Evolutionary conservation across 2,113 vertebrate species (phyloP).

Genomic region (Pangasianodon gigas): DNA sequence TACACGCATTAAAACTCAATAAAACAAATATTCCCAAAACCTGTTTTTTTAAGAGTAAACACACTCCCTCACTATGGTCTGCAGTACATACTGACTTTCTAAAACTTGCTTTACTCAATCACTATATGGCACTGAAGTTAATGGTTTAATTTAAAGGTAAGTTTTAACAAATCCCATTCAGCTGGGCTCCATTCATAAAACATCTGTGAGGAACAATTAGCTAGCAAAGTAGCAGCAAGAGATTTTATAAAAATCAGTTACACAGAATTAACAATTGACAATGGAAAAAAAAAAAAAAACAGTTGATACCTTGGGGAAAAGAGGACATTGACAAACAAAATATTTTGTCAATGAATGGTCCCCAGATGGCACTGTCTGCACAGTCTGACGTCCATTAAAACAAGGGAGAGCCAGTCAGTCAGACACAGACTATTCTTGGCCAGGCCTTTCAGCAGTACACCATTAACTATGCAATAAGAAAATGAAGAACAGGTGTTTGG

Average conservation of each 20-base stretch:
- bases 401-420: not conserved
- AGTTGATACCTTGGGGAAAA: not conserved
- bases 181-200: not conserved
- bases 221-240: not conserved
- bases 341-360: not conserved
- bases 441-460: constrained; percentile 16
- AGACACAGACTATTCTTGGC: constrained; percentile 1
- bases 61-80: not conserved
- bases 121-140: not conserved
- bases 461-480: constrained; percentile 39
- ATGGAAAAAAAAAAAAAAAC: not conserved
- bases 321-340: not conserved
- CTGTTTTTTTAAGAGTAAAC: not conserved
- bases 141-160: not conserved
- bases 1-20: not conserved
- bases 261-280: not conserved
- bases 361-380: constrained; percentile 18
- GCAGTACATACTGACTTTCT: not conserved
- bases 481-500: constrained; percentile 44
- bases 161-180: not conserved
- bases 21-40: not conserved
- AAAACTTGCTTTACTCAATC: not conserved
- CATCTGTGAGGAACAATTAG: not conserved
- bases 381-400: not conserved
- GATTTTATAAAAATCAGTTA: not conserved